Base-by-base conservation (phyloP, 2,797 vertebrate species). In the Phoxinus dragarum region DNA sequence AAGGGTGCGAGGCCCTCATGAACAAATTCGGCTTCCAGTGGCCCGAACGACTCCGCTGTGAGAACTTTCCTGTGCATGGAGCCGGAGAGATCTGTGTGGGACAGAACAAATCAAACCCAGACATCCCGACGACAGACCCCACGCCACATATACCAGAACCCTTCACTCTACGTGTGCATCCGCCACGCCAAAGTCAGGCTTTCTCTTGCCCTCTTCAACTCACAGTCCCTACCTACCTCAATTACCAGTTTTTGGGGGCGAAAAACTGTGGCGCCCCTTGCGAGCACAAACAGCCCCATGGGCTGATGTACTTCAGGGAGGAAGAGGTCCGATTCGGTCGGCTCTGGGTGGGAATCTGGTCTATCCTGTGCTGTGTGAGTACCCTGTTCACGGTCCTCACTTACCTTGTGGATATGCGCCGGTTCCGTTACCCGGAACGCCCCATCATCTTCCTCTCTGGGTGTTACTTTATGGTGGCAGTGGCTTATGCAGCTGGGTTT, bases 381-480 rank as follows among this genome's bases (percentile, higher is more conserved):
- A 97, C 97, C 0, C 95, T 98, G 79, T 97, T 98, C 94, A 97
- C 97, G 0, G 95, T 98, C 23, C 95, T 98, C 73, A 98, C 97
- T 17, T 98, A 97, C 67, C 92, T 98, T 69, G 95, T 98, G 89
- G 97, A 98, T 91, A 95, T 95, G 94, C 87, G 94, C 54, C 95
- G 97, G 7, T 98, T 98, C 92, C 94, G 94, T 59, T 98, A 98
- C 91, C 98, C 98, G 0, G 97, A 98, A 93, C 90, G 96, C n/a
- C 97, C 98, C 86, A 96, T 98, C 90, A 96, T 98, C 92, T 98
- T 98, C 92, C 94, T 98, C 84, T 98, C 98, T 0, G 97, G 97
- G 80, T 99, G 98, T 92, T 97, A 96, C 93, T 96, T 97, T 92
- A 97, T 98, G 97, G 97, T 99, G 91, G 97, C 97, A 0, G 91